These are phyloP conservation scores for Bungarus multicinctus DNA, from an alignment of 2,113 vertebrate species.

Conservation along the genomic window DNA sequence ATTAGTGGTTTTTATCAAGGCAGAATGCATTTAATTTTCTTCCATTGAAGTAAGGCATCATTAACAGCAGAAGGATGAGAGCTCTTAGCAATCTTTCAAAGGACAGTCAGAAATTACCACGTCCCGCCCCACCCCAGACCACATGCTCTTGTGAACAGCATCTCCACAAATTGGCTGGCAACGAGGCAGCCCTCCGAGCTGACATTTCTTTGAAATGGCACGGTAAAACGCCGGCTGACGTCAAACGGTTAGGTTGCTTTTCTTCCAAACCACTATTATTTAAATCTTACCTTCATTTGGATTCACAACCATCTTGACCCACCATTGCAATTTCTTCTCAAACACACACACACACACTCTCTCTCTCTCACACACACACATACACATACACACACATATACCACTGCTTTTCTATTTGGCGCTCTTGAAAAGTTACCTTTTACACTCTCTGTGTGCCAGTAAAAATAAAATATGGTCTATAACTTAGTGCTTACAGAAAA, in stretches of 20 bases:
- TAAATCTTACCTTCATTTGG: neutral
- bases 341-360: neutral
- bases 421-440: neutral
- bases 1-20: slow-evolving; percentile 39
- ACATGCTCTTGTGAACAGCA: neutral
- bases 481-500: neutral
- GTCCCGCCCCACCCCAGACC: slow-evolving; percentile 7
- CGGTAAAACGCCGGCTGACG: neutral
- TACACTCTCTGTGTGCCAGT: neutral
- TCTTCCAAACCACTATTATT: neutral
- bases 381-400: neutral
- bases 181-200: slow-evolving; percentile 10
- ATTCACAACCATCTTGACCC: neutral
- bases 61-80: slow-evolving; percentile 19
- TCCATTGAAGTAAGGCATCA: slow-evolving; percentile 12
- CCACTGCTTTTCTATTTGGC: neutral
- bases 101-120: slow-evolving; percentile 10
- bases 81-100: slow-evolving; percentile 14
- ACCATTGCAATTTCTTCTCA: neutral
- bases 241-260: neutral
- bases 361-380: neutral
- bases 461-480: neutral
- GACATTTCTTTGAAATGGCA: slow-evolving; percentile 9
- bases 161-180: slow-evolving; percentile 31
- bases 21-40: slow-evolving; percentile 30